These are phyloP conservation scores for Yponomeuta sedellus DNA, from an alignment of 2,888 invertebrate genomes.

Conservation along the genomic window DNA sequence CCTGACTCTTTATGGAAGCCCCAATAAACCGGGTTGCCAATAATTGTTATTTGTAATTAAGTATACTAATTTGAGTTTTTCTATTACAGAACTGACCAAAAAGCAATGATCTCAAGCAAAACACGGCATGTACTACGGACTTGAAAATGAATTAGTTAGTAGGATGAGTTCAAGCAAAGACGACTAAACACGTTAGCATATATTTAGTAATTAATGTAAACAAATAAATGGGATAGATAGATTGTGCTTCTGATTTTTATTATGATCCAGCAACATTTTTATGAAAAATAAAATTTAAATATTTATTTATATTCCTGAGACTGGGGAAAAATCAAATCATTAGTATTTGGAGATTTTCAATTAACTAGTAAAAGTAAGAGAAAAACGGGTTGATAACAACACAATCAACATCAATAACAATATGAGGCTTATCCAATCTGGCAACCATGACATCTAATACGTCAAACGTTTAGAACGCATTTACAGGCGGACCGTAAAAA, in stretches of 20 bases:
- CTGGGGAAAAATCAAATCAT: no score
- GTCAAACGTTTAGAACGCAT: background rate
- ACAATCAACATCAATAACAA: background rate
- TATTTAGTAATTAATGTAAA: background rate
- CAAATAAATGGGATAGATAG: background rate
- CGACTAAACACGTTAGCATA: background rate
- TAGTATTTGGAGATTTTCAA: no score
- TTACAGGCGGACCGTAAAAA: background rate
- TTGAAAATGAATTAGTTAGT: background rate
- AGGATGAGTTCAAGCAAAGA: background rate
- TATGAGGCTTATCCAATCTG: background rate
- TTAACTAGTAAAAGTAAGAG: no score
- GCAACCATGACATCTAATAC: background rate
- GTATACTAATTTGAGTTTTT: background rate
- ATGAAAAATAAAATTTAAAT: background rate
- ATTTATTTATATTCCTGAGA: no score
- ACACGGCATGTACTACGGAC: background rate
- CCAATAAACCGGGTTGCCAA: no score
- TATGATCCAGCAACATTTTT: background rate
- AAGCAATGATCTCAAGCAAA: background rate
- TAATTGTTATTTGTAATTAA: no score
- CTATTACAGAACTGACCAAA: background rate
- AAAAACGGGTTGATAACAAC: background rate
- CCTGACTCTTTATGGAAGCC: no score
- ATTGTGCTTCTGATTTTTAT: background rate